Conservation (phyloP, 2,113 vertebrate species). For the Microcebus lehilahytsara region DNA sequence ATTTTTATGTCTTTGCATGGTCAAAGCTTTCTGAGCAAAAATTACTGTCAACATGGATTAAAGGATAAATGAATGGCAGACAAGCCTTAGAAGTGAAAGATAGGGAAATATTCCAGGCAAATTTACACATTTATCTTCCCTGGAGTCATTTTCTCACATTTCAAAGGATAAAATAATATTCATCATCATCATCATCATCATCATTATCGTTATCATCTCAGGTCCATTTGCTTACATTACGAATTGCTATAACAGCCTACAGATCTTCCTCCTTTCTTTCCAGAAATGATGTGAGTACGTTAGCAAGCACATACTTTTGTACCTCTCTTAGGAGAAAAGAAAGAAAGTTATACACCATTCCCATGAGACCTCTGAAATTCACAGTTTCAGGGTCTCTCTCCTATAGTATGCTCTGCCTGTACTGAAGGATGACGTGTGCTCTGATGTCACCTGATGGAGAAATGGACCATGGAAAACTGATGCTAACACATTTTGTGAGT, state of each 20-base stretch:
- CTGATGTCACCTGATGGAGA: not conserved
- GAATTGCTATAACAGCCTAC: not conserved
- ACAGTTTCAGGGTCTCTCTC: not conserved
- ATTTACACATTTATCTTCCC: not conserved
- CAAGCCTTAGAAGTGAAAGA: not conserved
- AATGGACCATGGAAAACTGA: not conserved
- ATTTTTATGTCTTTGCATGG: not conserved
- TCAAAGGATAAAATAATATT: not conserved
- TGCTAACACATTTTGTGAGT: not conserved
- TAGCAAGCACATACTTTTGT: not conserved
- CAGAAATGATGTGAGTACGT: not conserved
- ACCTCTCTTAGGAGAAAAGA: not conserved
- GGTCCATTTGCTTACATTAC: not conserved
- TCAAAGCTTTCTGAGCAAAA: not conserved
- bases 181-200: too few relatives aligned
- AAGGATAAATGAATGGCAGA: not conserved
- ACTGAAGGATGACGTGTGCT: not conserved
- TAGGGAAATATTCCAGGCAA: not conserved
- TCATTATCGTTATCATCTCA: not conserved
- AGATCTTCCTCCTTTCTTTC: not conserved
- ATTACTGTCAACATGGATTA: not conserved
- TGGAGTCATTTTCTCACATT: not conserved
- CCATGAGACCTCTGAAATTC: not conserved
- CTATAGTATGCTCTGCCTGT: not conserved
- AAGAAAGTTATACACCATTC: not conserved